Percentiles rank a stretch among this genome's conserved stretches.
Conservation (phyloP, 1,140 invertebrate genomes). For the Oryctes rhinoceros region DNA sequence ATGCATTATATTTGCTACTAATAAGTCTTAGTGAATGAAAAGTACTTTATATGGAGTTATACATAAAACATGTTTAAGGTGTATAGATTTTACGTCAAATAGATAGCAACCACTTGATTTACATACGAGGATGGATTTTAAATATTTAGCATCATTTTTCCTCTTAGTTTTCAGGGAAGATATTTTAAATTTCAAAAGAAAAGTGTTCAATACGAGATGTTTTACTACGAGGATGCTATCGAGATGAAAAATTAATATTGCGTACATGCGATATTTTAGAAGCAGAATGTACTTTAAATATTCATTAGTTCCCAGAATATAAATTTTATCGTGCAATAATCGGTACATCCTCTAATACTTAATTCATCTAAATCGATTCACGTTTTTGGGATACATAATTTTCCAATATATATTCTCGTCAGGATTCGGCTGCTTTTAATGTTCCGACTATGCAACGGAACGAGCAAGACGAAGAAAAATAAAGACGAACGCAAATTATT, state of each 20-base stretch:
- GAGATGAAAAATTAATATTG: background rate
- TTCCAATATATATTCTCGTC: conserved; percentile 14
- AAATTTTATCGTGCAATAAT: conserved; percentile 9
- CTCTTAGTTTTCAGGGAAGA: no score
- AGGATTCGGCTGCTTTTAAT: conserved; percentile 10
- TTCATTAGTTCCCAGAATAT: background rate
- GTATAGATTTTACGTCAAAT: no score
- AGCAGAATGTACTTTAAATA: conserved; percentile 12
- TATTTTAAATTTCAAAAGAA: no score
- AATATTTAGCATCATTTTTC: no score
- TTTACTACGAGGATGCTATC: background rate
- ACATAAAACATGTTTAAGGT: no score
- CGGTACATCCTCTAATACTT: conserved; percentile 2
- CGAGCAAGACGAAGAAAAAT: background rate
- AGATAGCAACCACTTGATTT: no score
- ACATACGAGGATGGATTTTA: no score
- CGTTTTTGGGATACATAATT: conserved; percentile 18
- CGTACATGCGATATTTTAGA: background rate
- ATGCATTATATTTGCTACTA: no score
- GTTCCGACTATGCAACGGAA: background rate
- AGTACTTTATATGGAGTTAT: no score
- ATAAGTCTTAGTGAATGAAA: no score
- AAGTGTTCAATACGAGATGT: background rate
- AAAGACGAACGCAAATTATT: conserved; percentile 15
- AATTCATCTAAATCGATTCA: conserved; percentile 19